Evolutionary conservation across 2,113 vertebrate genomes (phyloP).

Genomic region (Chaetorhynchus papuensis): DNA sequence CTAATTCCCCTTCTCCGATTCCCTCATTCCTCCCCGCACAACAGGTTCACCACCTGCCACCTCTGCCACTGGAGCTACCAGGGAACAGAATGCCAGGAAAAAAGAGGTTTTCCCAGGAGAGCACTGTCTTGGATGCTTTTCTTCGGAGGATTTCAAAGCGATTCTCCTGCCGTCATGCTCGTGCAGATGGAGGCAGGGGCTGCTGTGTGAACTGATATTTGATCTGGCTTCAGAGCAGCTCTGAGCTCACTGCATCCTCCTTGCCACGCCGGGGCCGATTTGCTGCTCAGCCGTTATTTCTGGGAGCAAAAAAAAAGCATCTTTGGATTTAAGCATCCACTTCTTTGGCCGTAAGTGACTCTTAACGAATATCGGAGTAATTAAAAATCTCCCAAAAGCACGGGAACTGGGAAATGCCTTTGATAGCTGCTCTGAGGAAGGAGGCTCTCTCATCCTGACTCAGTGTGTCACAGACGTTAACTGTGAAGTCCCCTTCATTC

Average conservation of each 20-base stretch:
- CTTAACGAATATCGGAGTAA: conserved; percentile 40
- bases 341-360: background rate
- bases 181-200: background rate
- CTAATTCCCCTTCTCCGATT: background rate
- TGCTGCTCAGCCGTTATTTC: background rate
- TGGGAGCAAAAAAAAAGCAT: background rate
- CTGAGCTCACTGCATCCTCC: background rate
- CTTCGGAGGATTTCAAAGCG: background rate
- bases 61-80: background rate
- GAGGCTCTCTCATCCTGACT: conserved; percentile 30
- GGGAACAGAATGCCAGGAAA: background rate
- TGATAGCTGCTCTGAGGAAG: conserved; percentile 10
- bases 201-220: conserved; percentile 2
- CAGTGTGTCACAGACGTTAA: conserved; percentile 5
- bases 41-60: conserved; percentile 21
- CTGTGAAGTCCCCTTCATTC: conserved; percentile 24
- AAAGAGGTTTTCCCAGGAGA: background rate
- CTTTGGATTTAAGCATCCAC: background rate
- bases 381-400: conserved; percentile 38
- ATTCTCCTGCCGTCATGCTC: background rate
- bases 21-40: background rate
- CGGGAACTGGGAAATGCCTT: background rate
- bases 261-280: background rate
- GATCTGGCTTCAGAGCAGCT: conserved; percentile 32
- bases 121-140: background rate